Evolutionary conservation across 2,797 vertebrate genomes (phyloP).

Genomic region (Diglossa cyanea): DNA sequence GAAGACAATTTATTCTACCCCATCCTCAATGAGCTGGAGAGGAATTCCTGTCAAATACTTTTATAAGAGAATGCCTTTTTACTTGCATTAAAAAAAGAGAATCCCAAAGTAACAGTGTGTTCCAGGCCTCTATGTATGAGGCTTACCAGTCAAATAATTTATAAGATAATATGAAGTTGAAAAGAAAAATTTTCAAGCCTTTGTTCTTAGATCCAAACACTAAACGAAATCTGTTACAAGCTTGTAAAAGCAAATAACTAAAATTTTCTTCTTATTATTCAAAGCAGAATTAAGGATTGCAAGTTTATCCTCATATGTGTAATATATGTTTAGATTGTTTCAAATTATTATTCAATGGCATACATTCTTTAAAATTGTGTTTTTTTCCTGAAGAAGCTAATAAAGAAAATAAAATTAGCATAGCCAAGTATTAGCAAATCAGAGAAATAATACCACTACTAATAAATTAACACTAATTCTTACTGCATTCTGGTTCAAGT

Average conservation of each 20-base stretch:
- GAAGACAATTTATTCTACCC: background rate
- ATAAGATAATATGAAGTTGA: background rate
- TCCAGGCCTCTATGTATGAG: background rate
- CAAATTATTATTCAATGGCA: background rate
- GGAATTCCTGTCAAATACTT: background rate
- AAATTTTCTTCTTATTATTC: background rate
- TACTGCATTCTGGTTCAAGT: background rate
- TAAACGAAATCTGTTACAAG: background rate
- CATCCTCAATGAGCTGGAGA: background rate
- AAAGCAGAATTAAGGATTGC: background rate
- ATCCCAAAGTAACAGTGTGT: background rate
- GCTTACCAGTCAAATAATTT: background rate
- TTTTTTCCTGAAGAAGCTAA: background rate
- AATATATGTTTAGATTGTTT: background rate
- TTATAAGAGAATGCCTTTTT: background rate
- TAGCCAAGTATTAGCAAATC: background rate
- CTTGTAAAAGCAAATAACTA: background rate
- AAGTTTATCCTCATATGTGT: background rate
- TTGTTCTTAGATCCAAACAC: background rate
- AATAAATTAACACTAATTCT: background rate
- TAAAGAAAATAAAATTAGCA: background rate
- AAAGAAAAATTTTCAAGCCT: background rate
- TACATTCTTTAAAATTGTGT: background rate
- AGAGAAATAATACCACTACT: background rate
- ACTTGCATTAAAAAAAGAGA: background rate